phyloP scores from a whole-genome alignment of 2,888 invertebrate species.

The Micoletzkya japonica region DNA sequence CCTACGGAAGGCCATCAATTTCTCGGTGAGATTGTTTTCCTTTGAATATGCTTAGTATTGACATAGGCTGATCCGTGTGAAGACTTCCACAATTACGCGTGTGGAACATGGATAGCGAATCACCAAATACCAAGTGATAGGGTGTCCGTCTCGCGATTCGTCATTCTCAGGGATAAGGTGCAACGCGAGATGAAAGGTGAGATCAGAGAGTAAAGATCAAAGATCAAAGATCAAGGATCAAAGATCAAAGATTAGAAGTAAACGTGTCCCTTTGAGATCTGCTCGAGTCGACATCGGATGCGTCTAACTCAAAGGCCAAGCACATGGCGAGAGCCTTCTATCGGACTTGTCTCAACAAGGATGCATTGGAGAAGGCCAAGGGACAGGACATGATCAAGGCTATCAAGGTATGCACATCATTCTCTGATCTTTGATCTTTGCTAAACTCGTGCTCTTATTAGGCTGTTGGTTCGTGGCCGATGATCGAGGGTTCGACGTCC shows the following conservation, averaged over 20 bases:
- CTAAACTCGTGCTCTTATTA: slow-evolving; percentile 16
- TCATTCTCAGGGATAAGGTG: slow-evolving; percentile 59
- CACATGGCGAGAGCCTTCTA: slow-evolving; percentile 38
- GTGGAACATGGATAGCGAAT: slow-evolving; percentile 52
- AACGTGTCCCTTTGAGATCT: slow-evolving; percentile 41
- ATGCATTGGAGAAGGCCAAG: slow-evolving; percentile 42
- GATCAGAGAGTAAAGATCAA: background rate
- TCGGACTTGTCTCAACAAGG: slow-evolving; percentile 53
- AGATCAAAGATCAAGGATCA: background rate
- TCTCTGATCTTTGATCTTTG: slow-evolving; percentile 17
- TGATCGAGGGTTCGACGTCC: slow-evolving; percentile 40
- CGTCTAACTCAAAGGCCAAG: slow-evolving; percentile 50
- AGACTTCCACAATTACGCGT: slow-evolving; percentile 53
- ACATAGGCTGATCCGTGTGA: slow-evolving; percentile 40
- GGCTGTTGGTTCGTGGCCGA: slow-evolving; percentile 56
- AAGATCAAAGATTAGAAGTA: background rate
- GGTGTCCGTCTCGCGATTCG: slow-evolving; percentile 57
- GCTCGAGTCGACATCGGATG: slow-evolving; percentile 48
- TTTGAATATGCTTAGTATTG: background rate
- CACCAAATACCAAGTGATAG: slow-evolving; percentile 55
- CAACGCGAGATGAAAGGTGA: slow-evolving; percentile 52
- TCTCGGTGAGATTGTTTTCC: background rate
- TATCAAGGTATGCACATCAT: slow-evolving; percentile 35
- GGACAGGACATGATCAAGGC: slow-evolving; percentile 46
- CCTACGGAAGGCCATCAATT: slow-evolving; percentile 8